Base-by-base conservation (phyloP, 1,140 invertebrate genomes). In the Drusus annulatus region DNA sequence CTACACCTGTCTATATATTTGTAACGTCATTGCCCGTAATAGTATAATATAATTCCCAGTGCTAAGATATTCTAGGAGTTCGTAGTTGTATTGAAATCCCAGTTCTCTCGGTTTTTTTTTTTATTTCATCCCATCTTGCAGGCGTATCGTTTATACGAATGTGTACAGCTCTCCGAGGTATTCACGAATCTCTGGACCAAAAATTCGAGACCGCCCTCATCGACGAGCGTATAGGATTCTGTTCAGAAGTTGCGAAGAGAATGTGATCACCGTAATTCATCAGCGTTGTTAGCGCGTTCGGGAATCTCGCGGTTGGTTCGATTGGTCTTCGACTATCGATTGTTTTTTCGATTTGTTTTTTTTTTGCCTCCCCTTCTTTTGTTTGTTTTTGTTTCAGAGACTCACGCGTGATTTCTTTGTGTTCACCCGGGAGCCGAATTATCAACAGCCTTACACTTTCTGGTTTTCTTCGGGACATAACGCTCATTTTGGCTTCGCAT, bases 271-370 rank as follows among this genome's bases (percentile, higher is more conserved):
- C 13, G n/a, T 56, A 21, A 17, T 19, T 56, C 54, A 56, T 19
- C 54, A 56, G 54, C 21, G n/a, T 56, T 56, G 23, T 28, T 65
- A 31, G 13, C 31, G 62, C 23, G 31, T 65, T 65, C n/a, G 45
- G 36, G 52, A 75, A 58, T 17, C 58, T 60, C 23, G 58, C n/a
- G 13, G 8, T 21, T 23, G 19, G 19, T 60, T 51, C 73, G 54
- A 75, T 25, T 58, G 51, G 19, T 75, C 52, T 58, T 31, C 73
- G 28, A 17, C 73, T 58, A 54, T 31, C 51, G 73, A 75, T 75
- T 74, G 71, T 54, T 74, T 74, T 51, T 74, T 74, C 19, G 45
- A 51, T 52, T 74, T 25, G 15, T 60, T 75, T 60, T 25, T 75
- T 25, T 19, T 13, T 75, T 75, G n/a, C n/a, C n/a, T n/a, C n/a